Base-by-base conservation (phyloP, 2,888 invertebrate species). In the Netelia inedita region DNA sequence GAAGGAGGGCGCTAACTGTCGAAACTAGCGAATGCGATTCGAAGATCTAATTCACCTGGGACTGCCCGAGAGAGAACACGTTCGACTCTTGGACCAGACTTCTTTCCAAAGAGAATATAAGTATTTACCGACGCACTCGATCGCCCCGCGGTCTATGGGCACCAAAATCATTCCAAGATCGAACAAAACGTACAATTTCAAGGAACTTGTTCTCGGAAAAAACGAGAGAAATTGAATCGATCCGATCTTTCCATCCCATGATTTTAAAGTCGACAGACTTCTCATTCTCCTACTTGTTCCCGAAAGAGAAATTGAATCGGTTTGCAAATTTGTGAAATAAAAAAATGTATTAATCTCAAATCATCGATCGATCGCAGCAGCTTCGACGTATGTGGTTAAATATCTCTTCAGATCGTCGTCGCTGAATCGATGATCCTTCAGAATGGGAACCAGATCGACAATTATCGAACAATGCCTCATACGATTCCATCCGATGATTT, bases 401-500 rank as follows among this genome's bases (percentile, higher is more conserved):
- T 79, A 74, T 82, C 53, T 85, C 9, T 61, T 61, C 10, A 68
- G 9, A 10, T 55, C 61, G 3, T 74, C 53, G 1, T 82, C 46
- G 59, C 28, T 43, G 16, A 53, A 53, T 6, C 68, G 11, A 53
- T 72, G 14, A 65, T 79, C 79, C 14, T 71, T 16, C 53, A 92
- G 83, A 86, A 92, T 83, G 14, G 86, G 83, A 6, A 86, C 86
- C n/a, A 93, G 81, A 75, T 93, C 93, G 65, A 91, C 79, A 28
- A 88, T 88, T 28, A 90, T 87, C 28, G 91, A 90, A 9, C 89
- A 90, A 65, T 90, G 89, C 75, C 89, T 90, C 87, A 91, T 89
- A 59, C 87, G 87, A 55, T 91, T 90, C 91, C 93, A 93, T 85
- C 92, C 92, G 61, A 90, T 87, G 43, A 92, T 85, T 80, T 89